Base-by-base conservation (phyloP, 2,797 vertebrate species). In the Morelia viridis region DNA sequence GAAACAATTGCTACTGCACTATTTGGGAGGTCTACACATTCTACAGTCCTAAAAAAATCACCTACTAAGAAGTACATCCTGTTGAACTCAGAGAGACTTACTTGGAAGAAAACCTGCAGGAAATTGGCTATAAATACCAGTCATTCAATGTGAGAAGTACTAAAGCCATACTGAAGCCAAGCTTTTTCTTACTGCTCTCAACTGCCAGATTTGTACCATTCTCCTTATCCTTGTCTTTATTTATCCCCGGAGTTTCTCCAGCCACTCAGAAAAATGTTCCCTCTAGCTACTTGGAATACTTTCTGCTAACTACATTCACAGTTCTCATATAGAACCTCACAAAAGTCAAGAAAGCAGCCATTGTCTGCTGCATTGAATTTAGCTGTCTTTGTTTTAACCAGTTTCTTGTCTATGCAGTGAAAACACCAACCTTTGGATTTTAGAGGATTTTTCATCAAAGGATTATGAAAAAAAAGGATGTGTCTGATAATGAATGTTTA, bases 401-500 rank as follows among this genome's bases (percentile, higher is more conserved):
- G 80, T 91, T 94, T 94, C 90, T 88, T n/a, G 56, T 92, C 92
- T 64, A 64, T 93, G 92, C 80, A 91, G 90, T 90, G 94, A 93
- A 94, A 95, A 68, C 93, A 94, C 71, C 92, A 90, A 93, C 80
- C 68, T 68, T 94, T 80, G 94, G 90, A 92, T 93, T 94, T 95
- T 80, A 94, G 95, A 93, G 89, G 93, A 89, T 92, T 94, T 95
- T 97, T 80, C 95, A 93, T 91, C 93, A 95, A 95, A 96, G 94
- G 93, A 94, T 24, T 53, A 90, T 71, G 93, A 94, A 92, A 80
- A 89, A 96, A 95, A 95, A 95, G 95, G 92, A 93, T 91, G 90
- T 87, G 96, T 93, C 94, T 62, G 0, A 88, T 95, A 97, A 95
- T 85, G 87, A 64, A 96, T 91, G 93, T 94, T 97, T 96, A 96